Conservation (phyloP, 2,113 vertebrate species). For the Agapornis roseicollis region DNA sequence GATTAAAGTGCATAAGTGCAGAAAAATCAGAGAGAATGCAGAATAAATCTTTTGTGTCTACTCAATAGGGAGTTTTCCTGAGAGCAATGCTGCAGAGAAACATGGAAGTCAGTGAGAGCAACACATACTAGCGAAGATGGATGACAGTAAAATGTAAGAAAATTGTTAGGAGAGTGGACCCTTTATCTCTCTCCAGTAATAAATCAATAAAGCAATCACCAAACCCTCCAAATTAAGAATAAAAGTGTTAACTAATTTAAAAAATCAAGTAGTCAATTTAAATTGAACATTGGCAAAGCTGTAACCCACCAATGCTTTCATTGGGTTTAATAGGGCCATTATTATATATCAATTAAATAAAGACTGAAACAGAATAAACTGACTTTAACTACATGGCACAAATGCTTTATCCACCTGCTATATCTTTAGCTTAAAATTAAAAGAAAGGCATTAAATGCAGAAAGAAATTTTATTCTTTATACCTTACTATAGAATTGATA, state of each 20-base stretch:
- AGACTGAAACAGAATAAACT: not conserved
- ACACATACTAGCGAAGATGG: not conserved
- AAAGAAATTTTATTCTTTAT: not conserved
- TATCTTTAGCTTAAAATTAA: not conserved
- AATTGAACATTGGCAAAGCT: not conserved
- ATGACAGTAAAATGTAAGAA: not conserved
- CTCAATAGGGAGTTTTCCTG: not conserved
- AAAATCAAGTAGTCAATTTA: not conserved
- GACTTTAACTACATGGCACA: not conserved
- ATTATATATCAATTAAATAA: not conserved
- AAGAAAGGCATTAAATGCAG: not conserved
- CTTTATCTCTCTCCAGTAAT: not conserved
- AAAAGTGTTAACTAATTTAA: not conserved
- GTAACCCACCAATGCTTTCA: not conserved
- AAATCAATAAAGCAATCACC: not conserved
- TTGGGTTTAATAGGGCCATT: not conserved
- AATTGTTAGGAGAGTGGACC: not conserved
- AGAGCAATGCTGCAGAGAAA: not conserved
- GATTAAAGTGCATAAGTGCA: not conserved
- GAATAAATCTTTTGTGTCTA: not conserved
- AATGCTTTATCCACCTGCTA: not conserved
- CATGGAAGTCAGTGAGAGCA: not conserved
- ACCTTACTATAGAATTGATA: not conserved
- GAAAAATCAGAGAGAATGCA: not conserved
- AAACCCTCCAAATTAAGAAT: not conserved